Evolutionary conservation across 1,140 invertebrate genomes (phyloP).

Genomic region (Muscidifurax raptorellus): DNA sequence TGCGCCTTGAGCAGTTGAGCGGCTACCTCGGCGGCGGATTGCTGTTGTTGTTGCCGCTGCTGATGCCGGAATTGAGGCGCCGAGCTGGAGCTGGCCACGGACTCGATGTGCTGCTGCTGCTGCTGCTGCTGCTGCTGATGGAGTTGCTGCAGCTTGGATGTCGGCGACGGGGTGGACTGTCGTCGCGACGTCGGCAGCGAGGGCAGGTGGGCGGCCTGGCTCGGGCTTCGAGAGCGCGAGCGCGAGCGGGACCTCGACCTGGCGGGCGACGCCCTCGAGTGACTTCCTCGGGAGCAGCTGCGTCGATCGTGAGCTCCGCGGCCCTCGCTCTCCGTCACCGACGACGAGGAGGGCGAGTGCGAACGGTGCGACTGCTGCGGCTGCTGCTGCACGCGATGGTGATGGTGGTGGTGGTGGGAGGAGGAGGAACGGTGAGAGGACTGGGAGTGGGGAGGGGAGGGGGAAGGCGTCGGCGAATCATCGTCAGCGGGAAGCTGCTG

Average conservation of each 20-base stretch:
- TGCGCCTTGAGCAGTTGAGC: slow-evolving; percentile 57
- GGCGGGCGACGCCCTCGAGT: slow-evolving; percentile 23
- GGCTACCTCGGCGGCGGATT: slow-evolving; percentile 58
- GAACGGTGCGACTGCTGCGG: slow-evolving; percentile 59
- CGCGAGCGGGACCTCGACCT: slow-evolving; percentile 23
- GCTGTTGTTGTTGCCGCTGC: slow-evolving; percentile 54
- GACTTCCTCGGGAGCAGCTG: slow-evolving; percentile 12
- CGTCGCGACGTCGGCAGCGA: slow-evolving; percentile 36
- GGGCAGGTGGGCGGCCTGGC: slow-evolving; percentile 58
- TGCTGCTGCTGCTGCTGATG: slow-evolving; percentile 57
- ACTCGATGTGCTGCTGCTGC: slow-evolving; percentile 50
- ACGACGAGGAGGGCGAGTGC: slow-evolving; percentile 58
- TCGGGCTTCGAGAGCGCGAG: slow-evolving; percentile 51
- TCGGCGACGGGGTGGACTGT: slow-evolving; percentile 55
- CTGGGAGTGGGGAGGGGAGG: slow-evolving; percentile 51
- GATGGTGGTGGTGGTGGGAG: slow-evolving; percentile 38
- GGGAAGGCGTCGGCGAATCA: slow-evolving; percentile 51
- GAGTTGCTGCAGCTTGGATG: slow-evolving; percentile 55
- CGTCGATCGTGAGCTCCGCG: background rate
- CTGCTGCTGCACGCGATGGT: slow-evolving; percentile 51
- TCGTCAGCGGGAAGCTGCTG: slow-evolving; percentile 38
- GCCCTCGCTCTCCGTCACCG: slow-evolving; percentile 47
- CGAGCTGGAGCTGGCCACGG: slow-evolving; percentile 53
- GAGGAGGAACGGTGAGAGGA: slow-evolving; percentile 30
- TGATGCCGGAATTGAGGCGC: slow-evolving; percentile 11